phyloP scores from a whole-genome alignment of 2,113 vertebrate genomes.

The Pseudorasbora parva region DNA sequence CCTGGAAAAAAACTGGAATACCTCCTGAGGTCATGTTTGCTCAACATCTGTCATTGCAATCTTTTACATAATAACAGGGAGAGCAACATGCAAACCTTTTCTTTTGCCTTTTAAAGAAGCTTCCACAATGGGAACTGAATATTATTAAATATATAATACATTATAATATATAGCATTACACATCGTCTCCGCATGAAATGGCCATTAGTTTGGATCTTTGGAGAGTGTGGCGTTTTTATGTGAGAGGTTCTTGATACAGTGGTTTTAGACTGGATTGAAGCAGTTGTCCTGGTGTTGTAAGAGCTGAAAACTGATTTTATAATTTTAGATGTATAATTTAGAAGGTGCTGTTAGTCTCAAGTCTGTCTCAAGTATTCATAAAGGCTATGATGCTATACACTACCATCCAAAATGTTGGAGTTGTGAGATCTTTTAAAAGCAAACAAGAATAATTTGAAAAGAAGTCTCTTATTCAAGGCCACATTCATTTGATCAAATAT shows the following conservation, averaged over 20 bases:
- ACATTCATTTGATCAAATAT: not conserved
- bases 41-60: not conserved
- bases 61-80: not conserved
- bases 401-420: not conserved
- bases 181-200: not conserved
- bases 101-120: not conserved
- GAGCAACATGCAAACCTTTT: not conserved
- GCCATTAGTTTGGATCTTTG: not conserved
- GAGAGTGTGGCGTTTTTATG: not conserved
- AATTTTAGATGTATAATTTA: not conserved
- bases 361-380: not conserved
- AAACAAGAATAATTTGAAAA: no score
- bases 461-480: not conserved
- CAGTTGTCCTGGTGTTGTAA: not conserved
- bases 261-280: not conserved
- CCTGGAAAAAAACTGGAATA: constrained; percentile 40
- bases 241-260: not conserved
- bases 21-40: not conserved
- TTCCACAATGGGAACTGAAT: not conserved
- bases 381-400: not conserved
- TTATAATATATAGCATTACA: not conserved
- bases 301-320: not conserved
- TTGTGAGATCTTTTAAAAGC: no score
- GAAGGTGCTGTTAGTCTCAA: not conserved
- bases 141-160: not conserved